A percentile compares a stretch with the other conserved stretches of the same genome.
Evolutionary conservation across 1,140 invertebrate species (phyloP).

Genomic region (Lordiphosa collinella): DNA sequence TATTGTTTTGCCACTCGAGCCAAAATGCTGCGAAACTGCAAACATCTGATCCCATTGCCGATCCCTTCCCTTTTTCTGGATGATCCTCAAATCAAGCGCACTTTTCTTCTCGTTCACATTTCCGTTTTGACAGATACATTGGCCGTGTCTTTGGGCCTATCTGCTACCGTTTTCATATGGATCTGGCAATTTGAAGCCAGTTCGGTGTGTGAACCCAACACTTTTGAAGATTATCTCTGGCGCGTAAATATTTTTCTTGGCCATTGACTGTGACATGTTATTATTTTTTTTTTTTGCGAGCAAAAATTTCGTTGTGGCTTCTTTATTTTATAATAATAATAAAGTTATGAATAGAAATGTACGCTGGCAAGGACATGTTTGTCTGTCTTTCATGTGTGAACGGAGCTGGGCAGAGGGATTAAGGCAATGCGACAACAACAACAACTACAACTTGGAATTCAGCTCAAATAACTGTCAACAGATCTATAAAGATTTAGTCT

Average conservation of each 20-base stretch:
- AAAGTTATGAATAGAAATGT: constrained; percentile 60
- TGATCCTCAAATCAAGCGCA: constrained; percentile 78
- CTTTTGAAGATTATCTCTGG: constrained; percentile 74
- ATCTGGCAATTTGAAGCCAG: constrained; percentile 57
- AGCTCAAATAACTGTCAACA: constrained; percentile 30
- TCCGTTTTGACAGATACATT: constrained; percentile 76
- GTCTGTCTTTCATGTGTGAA: constrained; percentile 22
- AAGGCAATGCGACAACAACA: constrained; percentile 18
- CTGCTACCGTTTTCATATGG: constrained; percentile 21
- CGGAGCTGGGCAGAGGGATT: constrained; percentile 34
- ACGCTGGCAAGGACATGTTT: constrained; percentile 31
- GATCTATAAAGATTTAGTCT: constrained; percentile 13
- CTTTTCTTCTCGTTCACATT: constrained; percentile 64
- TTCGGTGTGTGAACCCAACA: constrained; percentile 60
- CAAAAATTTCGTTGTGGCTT: constrained; percentile 21
- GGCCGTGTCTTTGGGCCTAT: constrained; percentile 38
- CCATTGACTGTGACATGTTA: constrained; percentile 71
- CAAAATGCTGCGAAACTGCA: constrained; percentile 36
- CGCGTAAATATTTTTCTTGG: constrained; percentile 78
- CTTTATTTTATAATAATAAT: constrained; percentile 35
- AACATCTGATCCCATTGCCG: constrained; percentile 18
- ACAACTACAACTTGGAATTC: constrained; percentile 16
- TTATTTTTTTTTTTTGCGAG: constrained; percentile 21
- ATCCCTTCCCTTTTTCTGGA: constrained; percentile 40
- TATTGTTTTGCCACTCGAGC: constrained; percentile 65